Percentiles rank a stretch among this genome's conserved stretches.
Evolutionary conservation across 2,888 invertebrate species (phyloP).

Genomic region (Netelia fuscicornis): DNA sequence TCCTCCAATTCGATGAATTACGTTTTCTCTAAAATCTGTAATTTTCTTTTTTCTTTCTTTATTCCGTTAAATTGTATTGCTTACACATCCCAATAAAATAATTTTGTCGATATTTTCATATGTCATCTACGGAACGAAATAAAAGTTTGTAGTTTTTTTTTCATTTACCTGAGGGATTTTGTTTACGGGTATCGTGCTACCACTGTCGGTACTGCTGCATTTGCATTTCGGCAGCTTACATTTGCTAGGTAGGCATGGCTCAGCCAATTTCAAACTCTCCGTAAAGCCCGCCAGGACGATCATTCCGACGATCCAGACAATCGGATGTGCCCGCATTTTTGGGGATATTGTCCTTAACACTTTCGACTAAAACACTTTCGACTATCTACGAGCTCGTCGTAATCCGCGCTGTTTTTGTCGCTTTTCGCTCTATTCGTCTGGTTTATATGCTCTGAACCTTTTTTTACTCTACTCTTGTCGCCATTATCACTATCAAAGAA

Average conservation of each 20-base stretch:
- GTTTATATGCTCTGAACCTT: neutral
- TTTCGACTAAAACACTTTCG: neutral
- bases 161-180: conserved; percentile 86
- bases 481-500: conserved; percentile 32
- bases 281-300: conserved; percentile 36
- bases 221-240: conserved; percentile 87
- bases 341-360: neutral
- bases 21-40: too few relatives aligned
- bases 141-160: conserved; percentile 47
- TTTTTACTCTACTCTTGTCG: conserved; percentile 22
- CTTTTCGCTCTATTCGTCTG: neutral
- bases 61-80: neutral
- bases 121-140: neutral
- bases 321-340: conserved; percentile 26
- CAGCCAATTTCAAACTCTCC: conserved; percentile 75
- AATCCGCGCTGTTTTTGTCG: neutral
- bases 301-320: conserved; percentile 16
- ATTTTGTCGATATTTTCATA: conserved; percentile 3
- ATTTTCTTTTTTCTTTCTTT: too few relatives aligned
- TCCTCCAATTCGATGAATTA: too few relatives aligned
- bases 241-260: conserved; percentile 81
- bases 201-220: conserved; percentile 85
- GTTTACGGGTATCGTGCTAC: conserved; percentile 84
- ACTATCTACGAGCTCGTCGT: neutral
- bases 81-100: neutral